Base-by-base conservation (phyloP, 2,888 invertebrate genomes). In the Andrena minutula region DNA sequence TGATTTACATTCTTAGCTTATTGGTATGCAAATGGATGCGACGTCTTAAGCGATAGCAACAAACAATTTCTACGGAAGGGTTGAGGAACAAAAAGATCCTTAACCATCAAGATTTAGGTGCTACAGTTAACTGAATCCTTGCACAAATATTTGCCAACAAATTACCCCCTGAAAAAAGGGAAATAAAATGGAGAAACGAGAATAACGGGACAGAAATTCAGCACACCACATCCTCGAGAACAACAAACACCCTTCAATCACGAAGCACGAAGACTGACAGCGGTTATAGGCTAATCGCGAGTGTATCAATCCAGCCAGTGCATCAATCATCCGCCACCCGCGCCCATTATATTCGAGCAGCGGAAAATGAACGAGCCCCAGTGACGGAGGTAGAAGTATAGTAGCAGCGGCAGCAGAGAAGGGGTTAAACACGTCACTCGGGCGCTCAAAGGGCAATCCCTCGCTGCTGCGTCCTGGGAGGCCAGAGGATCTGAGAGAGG, bases 201-300 rank as follows among this genome's bases (percentile, higher is more conserved):
- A 23, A 10, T 23, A 56, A 56, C 56, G 7, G n/a, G 8, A 4
- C 30, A 28, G 16, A 30, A 26, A 60, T 26, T 7, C 28, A 16
- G 20, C 12, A 20, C 23, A 12, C 20, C 23, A 23, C 68, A n/a
- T n/a, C 8, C 49, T 30, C 4, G 41, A 60, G 16, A 49, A 47
- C 60, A 60, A 70, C 70, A 61, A 49, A 61, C 16, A 71, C 49
- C 75, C 23, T 60, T 75, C 60, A 32, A 75, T 58, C 60, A 61
- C 20, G n/a, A 47, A 2, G 1, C 2, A 6, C 12, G 35, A 61
- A 35, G 60, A 60, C 49, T 35, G 60, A 75, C 70, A 61, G 35
- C 60, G 61, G 61, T 70, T 32, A 30, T 10, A 16, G 49, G 61
- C 20, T 61, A 35, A 75, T 71, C 51, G 51, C 16, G 58, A 51